A percentile compares a stretch with the other conserved stretches of the same genome.
Conservation (phyloP, 2,797 vertebrate species). For the Sphenodon punctatus region DNA sequence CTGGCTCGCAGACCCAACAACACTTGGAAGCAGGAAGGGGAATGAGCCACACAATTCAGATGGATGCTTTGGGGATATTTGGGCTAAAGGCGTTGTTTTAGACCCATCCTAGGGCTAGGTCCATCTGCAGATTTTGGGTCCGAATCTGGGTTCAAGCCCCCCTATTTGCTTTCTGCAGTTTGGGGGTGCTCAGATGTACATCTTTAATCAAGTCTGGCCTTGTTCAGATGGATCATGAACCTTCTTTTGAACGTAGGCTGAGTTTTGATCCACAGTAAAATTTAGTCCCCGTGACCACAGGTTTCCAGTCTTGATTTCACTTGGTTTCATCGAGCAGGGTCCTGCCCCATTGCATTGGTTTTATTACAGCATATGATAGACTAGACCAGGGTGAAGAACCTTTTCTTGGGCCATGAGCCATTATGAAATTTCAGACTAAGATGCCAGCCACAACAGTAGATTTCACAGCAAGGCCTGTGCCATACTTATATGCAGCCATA, state of each 20-base stretch:
- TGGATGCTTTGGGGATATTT: neutral
- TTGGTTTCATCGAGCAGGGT: neutral
- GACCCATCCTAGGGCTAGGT: rapidly evolving
- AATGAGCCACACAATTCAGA: neutral
- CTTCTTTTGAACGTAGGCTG: rapidly evolving
- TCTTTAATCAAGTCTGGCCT: neutral
- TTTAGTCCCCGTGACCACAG: neutral
- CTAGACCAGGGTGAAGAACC: neutral
- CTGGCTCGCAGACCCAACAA: neutral
- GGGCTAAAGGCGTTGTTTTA: neutral
- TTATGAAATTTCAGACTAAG: no score
- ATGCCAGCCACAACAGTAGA: no score
- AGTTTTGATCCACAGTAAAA: neutral
- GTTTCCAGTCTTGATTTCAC: neutral
- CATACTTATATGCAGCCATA: no score
- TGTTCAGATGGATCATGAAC: neutral
- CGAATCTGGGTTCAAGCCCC: neutral
- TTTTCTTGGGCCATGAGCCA: no score
- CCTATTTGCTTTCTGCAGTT: neutral
- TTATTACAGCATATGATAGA: neutral
- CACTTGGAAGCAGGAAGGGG: neutral
- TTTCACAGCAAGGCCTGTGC: no score
- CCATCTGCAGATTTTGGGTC: neutral
- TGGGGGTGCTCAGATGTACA: rapidly evolving
- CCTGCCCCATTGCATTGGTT: neutral